Conservation (phyloP, 1,140 invertebrate genomes). For the Galleria mellonella region DNA sequence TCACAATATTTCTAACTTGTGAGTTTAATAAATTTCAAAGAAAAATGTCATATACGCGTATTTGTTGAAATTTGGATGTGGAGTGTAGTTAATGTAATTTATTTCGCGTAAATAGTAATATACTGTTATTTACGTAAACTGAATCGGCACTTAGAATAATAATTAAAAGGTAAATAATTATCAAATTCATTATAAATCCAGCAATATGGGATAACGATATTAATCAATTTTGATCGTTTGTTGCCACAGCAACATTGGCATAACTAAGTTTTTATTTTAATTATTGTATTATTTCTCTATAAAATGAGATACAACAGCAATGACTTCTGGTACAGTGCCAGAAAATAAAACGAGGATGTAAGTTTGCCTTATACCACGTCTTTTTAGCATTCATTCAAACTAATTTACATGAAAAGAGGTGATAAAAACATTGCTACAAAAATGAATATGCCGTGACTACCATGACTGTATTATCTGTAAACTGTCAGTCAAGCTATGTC, state of each 20-base stretch:
- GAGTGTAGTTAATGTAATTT: too few relatives aligned
- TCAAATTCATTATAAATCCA: too few relatives aligned
- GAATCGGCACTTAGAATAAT: too few relatives aligned
- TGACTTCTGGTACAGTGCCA: not conserved
- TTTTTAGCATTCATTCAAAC: conserved; percentile 8
- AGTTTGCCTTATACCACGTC: conserved; percentile 4
- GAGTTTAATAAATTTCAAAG: too few relatives aligned
- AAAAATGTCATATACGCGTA: too few relatives aligned
- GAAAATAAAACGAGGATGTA: not conserved
- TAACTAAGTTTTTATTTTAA: not conserved
- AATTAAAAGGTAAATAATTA: too few relatives aligned
- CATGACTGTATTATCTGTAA: conserved; percentile 9
- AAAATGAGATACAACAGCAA: not conserved
- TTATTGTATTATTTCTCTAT: not conserved
- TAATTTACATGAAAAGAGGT: conserved; percentile 42
- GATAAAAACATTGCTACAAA: conserved; percentile 16
- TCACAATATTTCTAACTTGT: too few relatives aligned
- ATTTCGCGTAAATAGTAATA: too few relatives aligned
- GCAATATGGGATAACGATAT: too few relatives aligned
- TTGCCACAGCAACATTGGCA: not conserved
- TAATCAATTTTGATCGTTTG: too few relatives aligned
- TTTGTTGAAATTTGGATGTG: too few relatives aligned
- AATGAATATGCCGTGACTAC: conserved; percentile 27
- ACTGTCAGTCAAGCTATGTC: conserved; percentile 2
- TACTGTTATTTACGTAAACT: too few relatives aligned